Base-by-base conservation (phyloP, 1,140 invertebrate species). In the Aphelenchoides fujianensis region DNA sequence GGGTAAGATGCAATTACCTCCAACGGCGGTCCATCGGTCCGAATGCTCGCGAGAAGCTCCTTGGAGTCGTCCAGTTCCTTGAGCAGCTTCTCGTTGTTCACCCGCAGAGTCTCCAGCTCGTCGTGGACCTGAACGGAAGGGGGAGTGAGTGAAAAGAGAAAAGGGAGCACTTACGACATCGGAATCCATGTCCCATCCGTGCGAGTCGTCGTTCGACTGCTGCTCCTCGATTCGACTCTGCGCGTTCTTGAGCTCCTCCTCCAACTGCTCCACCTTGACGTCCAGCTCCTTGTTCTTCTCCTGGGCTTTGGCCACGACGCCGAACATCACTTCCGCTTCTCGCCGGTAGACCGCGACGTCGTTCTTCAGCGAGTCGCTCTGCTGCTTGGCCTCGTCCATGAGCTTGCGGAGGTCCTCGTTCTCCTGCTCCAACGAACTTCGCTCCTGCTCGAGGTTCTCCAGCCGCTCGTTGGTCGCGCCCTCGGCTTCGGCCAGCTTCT, bases 261-360 rank as follows among this genome's bases (percentile, higher is more conserved):
- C 63, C 2, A 35, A 16, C 53, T 66, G 23, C 36, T 30, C 31
- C 1, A 66, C 0, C 32, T 66, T 31, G 2, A 16, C n/a, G 3
- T 66, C 63, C 32, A 66, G 63, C 31, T 66, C 16, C 12, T 30
- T 12, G 3, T 34, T 55, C 63, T 66, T 66, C 34, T 66, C 63
- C 12, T 66, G 27, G 23, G 31, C 27, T 66, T 66, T 66, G 2
- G 31, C 32, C 1, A 66, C 32, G 3, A 66, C 63, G 16, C 32
- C 32, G 36, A 19, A 66, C 63, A 66, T 66, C 19, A 66, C 63
- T 30, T 66, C 16, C 1, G 31, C 63, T 66, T 66, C 63, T 12
- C 31, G 16, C 1, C 31, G 16, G 34, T 36, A 66, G 30, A 37
- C 36, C 2, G 63, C 32, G 3, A 66, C 63, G 53, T 66, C 63